phyloP scores from a whole-genome alignment of 1,140 invertebrate species.

The Orchesella cincta region DNA sequence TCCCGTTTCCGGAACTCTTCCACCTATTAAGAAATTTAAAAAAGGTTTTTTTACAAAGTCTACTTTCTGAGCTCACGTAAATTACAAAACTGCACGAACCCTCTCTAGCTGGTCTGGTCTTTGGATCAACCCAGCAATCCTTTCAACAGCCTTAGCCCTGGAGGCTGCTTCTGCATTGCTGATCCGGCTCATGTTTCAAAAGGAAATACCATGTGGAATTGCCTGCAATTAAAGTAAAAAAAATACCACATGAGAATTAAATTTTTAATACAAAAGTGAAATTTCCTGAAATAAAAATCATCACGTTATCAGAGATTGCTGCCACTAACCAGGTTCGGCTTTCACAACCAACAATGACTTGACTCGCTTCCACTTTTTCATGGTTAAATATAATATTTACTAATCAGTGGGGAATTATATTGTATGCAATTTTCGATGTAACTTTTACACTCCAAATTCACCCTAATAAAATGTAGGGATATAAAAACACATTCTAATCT shows the following conservation, averaged over 20 bases:
- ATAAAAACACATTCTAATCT: no score
- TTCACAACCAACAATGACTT: constrained; percentile 12
- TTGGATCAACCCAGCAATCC: constrained; percentile 91
- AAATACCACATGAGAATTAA: no score
- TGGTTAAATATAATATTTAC: neutral
- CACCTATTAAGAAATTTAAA: constrained; percentile 58
- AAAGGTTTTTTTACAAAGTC: constrained; percentile 4
- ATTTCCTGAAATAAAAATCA: neutral
- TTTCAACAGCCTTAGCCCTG: constrained; percentile 78
- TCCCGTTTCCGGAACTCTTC: constrained; percentile 83
- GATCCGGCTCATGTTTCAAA: constrained; percentile 22
- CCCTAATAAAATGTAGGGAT: no score
- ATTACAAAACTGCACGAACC: constrained; percentile 58
- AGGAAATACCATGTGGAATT: constrained; percentile 8
- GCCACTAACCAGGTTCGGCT: neutral
- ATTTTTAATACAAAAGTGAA: neutral
- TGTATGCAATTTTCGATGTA: no score
- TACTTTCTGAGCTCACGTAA: neutral
- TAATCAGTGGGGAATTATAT: no score
- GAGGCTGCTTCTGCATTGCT: constrained; percentile 76
- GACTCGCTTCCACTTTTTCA: neutral
- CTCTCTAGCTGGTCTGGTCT: constrained; percentile 94
- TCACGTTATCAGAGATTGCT: neutral
- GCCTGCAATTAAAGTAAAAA: neutral
- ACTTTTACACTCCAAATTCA: no score